Percentiles rank a stretch among this genome's conserved stretches.
These are phyloP conservation scores for Onychorhynchus coronatus DNA, from an alignment of 2,113 vertebrate genomes.

Conservation along the genomic window DNA sequence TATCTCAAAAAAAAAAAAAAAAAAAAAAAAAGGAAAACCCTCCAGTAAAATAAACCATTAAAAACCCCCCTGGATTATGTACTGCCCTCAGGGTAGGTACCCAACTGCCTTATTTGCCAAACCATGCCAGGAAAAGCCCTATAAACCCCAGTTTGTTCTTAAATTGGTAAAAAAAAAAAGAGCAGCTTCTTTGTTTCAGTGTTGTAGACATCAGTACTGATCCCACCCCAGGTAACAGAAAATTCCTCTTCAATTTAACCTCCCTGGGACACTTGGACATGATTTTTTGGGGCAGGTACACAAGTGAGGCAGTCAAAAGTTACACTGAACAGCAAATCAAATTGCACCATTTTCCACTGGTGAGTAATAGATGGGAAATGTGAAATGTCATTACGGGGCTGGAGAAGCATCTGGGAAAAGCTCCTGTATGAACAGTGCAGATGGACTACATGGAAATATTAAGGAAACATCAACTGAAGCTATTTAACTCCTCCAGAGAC, in stretches of 20 bases:
- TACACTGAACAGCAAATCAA: not conserved
- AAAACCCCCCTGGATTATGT: rapidly evolving
- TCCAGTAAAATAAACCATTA: not conserved
- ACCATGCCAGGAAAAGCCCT: not conserved
- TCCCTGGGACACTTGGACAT: not conserved
- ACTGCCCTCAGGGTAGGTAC: not conserved
- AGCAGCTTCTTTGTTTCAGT: not conserved
- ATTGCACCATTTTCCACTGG: constrained; percentile 15
- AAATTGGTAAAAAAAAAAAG: not conserved
- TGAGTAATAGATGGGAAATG: constrained; percentile 60
- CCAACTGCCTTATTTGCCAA: not conserved
- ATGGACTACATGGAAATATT: constrained; percentile 61
- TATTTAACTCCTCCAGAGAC: constrained; percentile 63
- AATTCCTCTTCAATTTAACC: not conserved
- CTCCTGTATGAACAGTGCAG: constrained; percentile 32
- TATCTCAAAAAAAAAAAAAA: not conserved
- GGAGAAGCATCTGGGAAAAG: constrained; percentile 68
- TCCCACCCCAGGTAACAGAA: not conserved
- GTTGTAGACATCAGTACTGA: not conserved
- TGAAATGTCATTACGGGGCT: constrained; percentile 51
- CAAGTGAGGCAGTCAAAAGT: not conserved
- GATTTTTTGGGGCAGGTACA: constrained; percentile 11
- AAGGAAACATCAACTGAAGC: constrained; percentile 60
- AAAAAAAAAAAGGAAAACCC: not conserved
- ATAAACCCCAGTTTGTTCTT: not conserved